Evolutionary conservation across 2,797 vertebrate species (phyloP), one percentile per base, ranked within the genome.

Genomic region (Oreortyx pictus): DNA sequence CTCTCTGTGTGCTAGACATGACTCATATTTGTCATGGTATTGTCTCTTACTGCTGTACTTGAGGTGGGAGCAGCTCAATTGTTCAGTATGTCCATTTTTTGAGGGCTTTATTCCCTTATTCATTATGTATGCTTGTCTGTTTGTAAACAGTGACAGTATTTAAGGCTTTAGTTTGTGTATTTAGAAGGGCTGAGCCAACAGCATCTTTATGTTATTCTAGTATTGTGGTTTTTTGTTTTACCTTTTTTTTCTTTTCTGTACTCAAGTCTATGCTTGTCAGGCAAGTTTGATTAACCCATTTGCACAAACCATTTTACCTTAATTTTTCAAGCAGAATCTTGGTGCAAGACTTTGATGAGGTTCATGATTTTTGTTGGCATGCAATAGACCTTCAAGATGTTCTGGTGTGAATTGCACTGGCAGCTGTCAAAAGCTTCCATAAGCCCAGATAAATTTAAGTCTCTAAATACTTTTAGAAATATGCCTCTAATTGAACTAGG

Each of bases 301-400:
- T 87, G 66, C 82, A 37, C 57, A 77, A 87, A 54, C 75, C 61
- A 80, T 85, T 91, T 52, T 87, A 85, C 78, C 67, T 82, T 89
- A 92, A 82, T 78, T 74, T 31, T 82, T 94, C 86, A 93, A 89
- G 92, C 82, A 94, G 84, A 95, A 93, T 90, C 37, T 89, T 82
- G 78, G 31, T 41, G 80, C 89, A 90, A 90, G 90, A 82, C 52
- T 90, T 87, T 74, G 78, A 94, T 92, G 82, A 89, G 64, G 90
- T 85, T 92, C 89, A 94, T 93, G 86, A 90, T 68, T 93, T 94
- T 82, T 94, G 57, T 85, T 95, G 90, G 78, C 84, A 89, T 77
- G 90, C 79, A 89, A 71, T 82, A 92, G 86, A 82, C 92, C 75
- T 94, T 85, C 92, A 95, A 49, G 84, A 22, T 85, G 79, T 77